Conservation (phyloP, 2,888 invertebrate genomes). For the Caenorhabditis sp. region DNA sequence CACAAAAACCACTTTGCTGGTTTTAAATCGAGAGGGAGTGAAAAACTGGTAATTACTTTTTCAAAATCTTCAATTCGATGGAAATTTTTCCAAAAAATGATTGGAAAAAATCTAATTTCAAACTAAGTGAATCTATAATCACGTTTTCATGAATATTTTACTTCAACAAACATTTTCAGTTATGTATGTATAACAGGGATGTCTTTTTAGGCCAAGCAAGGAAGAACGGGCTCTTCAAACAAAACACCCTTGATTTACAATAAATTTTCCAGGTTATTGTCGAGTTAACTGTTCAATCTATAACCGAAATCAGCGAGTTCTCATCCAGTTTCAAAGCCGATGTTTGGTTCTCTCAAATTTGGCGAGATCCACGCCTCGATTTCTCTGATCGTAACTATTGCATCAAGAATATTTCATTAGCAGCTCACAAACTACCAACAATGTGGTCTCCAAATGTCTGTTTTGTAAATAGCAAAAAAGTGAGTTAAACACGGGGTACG, state of each 20-base stretch:
- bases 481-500: constrained; percentile 7
- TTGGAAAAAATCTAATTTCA: too few species aligned
- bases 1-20: too few species aligned
- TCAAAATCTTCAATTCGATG: not conserved
- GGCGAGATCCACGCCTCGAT: constrained; percentile 68
- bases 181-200: too few species aligned
- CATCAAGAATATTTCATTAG: constrained; percentile 66
- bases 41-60: too few species aligned
- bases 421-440: constrained; percentile 65
- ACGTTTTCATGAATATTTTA: too few species aligned
- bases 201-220: too few species aligned
- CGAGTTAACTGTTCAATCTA: constrained; percentile 69
- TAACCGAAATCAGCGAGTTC: constrained; percentile 69
- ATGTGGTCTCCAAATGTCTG: constrained; percentile 71
- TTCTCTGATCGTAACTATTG: constrained; percentile 66
- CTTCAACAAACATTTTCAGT: too few species aligned
- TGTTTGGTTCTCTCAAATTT: constrained; percentile 70
- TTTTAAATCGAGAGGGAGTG: too few species aligned
- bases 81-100: not conserved
- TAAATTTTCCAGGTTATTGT: constrained; percentile 59
- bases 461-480: constrained; percentile 70
- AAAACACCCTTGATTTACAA: not conserved
- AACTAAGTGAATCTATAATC: too few species aligned
- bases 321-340: constrained; percentile 69
- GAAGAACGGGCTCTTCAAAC: too few species aligned